Evolutionary conservation across 2,888 invertebrate genomes (phyloP).

Genomic region (Agrypnus murinus): DNA sequence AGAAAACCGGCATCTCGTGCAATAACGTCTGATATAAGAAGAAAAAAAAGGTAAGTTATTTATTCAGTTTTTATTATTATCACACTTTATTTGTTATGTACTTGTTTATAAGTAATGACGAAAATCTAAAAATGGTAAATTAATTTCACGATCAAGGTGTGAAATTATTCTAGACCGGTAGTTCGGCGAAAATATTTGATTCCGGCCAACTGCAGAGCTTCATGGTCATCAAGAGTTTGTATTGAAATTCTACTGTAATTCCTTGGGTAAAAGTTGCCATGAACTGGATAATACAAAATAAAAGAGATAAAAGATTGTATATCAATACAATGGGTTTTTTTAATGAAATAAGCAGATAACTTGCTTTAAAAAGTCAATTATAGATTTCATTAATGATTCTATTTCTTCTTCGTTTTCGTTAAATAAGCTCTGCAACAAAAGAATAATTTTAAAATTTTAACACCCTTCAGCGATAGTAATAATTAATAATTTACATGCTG

Average conservation of each 20-base stretch:
- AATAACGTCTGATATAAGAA: neutral
- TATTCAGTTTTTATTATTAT: too few species aligned
- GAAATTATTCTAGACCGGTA: slow-evolving; percentile 5
- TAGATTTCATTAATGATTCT: neutral
- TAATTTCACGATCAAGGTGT: neutral
- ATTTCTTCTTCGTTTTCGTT: neutral
- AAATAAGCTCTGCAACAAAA: neutral
- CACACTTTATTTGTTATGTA: too few species aligned
- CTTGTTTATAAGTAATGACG: too few species aligned
- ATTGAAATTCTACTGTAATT: neutral
- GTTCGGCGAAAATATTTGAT: slow-evolving; percentile 41
- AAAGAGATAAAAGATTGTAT: neutral
- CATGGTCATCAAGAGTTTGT: slow-evolving; percentile 45
- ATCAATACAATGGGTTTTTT: slow-evolving; percentile 3
- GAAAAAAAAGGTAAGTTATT: slow-evolving; percentile 8
- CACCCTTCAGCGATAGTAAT: neutral
- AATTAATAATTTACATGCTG: slow-evolving; percentile 12
- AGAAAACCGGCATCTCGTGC: slow-evolving; percentile 4
- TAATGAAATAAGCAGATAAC: slow-evolving; percentile 10
- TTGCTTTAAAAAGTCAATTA: slow-evolving; percentile 8
- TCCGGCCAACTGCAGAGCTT: slow-evolving; percentile 49
- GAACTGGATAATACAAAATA: slow-evolving; percentile 20
- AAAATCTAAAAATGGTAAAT: too few species aligned
- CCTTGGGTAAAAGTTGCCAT: slow-evolving; percentile 19
- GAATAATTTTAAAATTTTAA: neutral